Evolutionary conservation across 2,113 vertebrate genomes (phyloP), one percentile per base, ranked within the genome.

Genomic region (Fregata magnificens): DNA sequence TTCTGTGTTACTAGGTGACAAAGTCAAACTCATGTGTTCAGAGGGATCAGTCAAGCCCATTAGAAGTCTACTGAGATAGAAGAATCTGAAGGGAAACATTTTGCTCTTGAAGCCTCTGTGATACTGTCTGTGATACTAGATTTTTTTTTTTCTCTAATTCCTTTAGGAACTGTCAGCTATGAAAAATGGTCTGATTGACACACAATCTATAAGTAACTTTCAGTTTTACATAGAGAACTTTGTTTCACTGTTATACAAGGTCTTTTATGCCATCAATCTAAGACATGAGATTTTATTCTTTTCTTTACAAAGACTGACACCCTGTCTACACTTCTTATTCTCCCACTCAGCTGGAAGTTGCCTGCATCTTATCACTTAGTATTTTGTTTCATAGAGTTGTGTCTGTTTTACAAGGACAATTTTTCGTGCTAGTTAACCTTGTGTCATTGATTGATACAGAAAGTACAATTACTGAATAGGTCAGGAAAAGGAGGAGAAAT

Each of bases 181-280:
- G 90, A 93, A 80, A 63, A 94, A 63, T 53, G 19, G 15, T 92
- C 74, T 96, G 85, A 96, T 82, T 96, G 96, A 95, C 90, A 90
- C 36, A 59, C 25, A 87, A 47, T 71, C 80, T 93, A 11, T 89
- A 89, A 96, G 56, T 82, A 93, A 91, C 58, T 93, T 94, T 82
- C 45, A 92, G 49, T 88, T 96, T 91, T 92, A 90, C 88, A 88
- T 10, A 62, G 67, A 88, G 79, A 92, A 96, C 59, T 95, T 93
- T 95, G 79, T 93, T 93, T 95, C 71, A 86, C 71, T 86, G 74
- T 92, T 94, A 82, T 42, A 88, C 63, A 92, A 94, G 88, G 71
- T 78, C 85, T 95, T 94, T 96, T 73, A 78, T 90, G 50, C 50
- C n/a, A 88, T 93, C 90, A 85, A 8, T 88, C 85, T 81, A 80